These are phyloP conservation scores for Procambarus clarkii DNA, from an alignment of 1,140 invertebrate genomes.

Conservation along the genomic window DNA sequence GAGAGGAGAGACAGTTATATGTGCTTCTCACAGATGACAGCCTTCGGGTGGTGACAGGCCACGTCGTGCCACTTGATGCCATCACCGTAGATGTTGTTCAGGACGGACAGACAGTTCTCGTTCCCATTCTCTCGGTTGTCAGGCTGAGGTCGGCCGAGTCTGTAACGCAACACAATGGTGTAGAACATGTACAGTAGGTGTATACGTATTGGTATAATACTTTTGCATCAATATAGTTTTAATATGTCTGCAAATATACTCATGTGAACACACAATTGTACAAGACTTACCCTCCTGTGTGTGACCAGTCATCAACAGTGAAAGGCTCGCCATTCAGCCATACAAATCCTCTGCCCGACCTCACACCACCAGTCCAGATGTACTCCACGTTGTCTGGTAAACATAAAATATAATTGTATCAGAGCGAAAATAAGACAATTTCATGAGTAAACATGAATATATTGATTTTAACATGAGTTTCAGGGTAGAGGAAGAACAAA, in stretches of 20 bases:
- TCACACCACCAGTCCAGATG: not conserved
- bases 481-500: too few relatives aligned
- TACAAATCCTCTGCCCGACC: not conserved
- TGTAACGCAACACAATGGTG: not conserved
- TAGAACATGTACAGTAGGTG: too few relatives aligned
- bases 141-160: conserved; percentile 84
- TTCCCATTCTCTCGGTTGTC: conserved; percentile 83
- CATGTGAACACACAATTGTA: too few relatives aligned
- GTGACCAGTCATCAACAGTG: conserved; percentile 47
- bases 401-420: not conserved
- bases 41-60: conserved; percentile 32
- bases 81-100: conserved; percentile 80
- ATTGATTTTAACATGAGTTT: too few relatives aligned
- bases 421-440: too few relatives aligned
- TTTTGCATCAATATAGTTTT: too few relatives aligned
- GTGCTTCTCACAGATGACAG: conserved; percentile 24
- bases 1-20: not conserved
- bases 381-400: not conserved
- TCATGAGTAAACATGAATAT: too few relatives aligned
- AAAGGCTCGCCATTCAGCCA: conserved; percentile 40
- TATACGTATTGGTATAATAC: too few relatives aligned
- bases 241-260: too few relatives aligned
- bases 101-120: conserved; percentile 86
- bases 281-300: conserved; percentile 59
- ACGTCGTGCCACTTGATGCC: conserved; percentile 37